These are phyloP conservation scores for Pyrrhia umbra DNA, from an alignment of 2,888 invertebrate genomes.

Conservation along the genomic window DNA sequence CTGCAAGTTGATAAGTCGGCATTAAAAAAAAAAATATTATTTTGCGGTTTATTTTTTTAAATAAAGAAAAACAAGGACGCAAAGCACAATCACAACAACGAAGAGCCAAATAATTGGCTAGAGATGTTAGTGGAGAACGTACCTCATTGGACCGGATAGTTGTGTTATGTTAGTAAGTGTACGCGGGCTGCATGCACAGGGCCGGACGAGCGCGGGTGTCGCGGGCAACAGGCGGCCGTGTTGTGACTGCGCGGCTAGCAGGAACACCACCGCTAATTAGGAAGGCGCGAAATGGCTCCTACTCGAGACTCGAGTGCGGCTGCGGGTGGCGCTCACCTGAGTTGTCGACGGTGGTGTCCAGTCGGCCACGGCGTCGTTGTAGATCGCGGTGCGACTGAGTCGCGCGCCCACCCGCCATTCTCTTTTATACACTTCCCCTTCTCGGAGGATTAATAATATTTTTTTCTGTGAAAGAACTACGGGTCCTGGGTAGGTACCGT, in stretches of 20 bases:
- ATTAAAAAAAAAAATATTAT: slow-evolving; percentile 23
- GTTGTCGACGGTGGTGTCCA: slow-evolving; percentile 55
- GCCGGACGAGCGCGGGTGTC: slow-evolving; percentile 65
- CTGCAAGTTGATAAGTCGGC: slow-evolving; percentile 29
- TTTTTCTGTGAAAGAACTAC: slow-evolving; percentile 71
- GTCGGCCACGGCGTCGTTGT: slow-evolving; percentile 71
- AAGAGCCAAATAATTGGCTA: slow-evolving; percentile 6
- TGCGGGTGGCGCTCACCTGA: slow-evolving; percentile 71
- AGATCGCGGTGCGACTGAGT: slow-evolving; percentile 82
- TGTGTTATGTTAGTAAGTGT: slow-evolving; percentile 65
- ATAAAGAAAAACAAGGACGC: slow-evolving; percentile 50
- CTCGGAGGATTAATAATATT: slow-evolving; percentile 74
- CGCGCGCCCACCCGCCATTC: slow-evolving; percentile 78
- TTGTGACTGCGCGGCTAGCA: slow-evolving; percentile 60
- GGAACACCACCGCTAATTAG: slow-evolving; percentile 62
- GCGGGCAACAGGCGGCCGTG: slow-evolving; percentile 64
- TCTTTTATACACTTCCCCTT: slow-evolving; percentile 86
- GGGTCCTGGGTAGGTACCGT: slow-evolving; percentile 73
- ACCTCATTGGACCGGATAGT: slow-evolving; percentile 78
- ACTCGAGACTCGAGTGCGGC: slow-evolving; percentile 32
- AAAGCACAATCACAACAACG: slow-evolving; percentile 61
- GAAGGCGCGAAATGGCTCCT: slow-evolving; percentile 54
- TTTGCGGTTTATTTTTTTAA: slow-evolving; percentile 1
- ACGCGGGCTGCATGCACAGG: slow-evolving; percentile 67
- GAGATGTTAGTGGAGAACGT: slow-evolving; percentile 56